These are phyloP conservation scores for Caerostris darwini DNA, from an alignment of 1,140 invertebrate genomes.

Conservation along the genomic window DNA sequence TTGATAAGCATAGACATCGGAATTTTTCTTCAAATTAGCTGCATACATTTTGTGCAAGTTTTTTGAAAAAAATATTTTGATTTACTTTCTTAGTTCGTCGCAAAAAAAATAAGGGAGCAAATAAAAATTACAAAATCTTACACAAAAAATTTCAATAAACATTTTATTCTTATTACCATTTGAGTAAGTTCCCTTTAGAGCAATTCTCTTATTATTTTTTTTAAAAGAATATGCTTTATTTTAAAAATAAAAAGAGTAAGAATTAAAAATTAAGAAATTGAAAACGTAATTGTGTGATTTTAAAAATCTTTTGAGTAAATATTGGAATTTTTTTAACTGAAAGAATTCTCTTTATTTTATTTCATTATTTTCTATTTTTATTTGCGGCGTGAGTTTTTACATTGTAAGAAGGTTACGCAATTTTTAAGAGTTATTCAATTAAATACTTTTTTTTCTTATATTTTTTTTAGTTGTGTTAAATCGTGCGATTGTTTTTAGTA, in stretches of 20 bases:
- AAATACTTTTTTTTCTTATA: neutral
- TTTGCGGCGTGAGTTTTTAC: too few species aligned
- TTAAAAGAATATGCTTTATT: conserved; percentile 3
- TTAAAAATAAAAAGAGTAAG: neutral
- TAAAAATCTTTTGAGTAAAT: conserved; percentile 11
- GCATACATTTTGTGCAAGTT: neutral
- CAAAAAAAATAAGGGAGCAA: neutral
- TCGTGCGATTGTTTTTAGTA: neutral
- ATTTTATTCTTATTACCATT: conserved; percentile 36
- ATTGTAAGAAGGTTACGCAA: neutral
- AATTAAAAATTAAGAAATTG: neutral
- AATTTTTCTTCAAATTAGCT: neutral
- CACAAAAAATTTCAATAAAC: neutral
- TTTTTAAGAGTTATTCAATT: neutral
- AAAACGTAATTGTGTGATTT: neutral
- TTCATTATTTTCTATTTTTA: neutral
- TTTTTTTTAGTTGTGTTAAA: neutral
- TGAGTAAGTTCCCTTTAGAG: neutral
- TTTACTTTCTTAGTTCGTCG: neutral
- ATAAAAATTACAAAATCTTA: neutral
- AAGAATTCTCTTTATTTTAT: neutral
- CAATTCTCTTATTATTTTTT: neutral
- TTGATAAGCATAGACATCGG: neutral
- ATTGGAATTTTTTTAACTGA: neutral
- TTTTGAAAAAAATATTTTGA: neutral